Evolutionary conservation across 2,113 vertebrate genomes (phyloP).

Genomic region (Psephotus haematonotus): DNA sequence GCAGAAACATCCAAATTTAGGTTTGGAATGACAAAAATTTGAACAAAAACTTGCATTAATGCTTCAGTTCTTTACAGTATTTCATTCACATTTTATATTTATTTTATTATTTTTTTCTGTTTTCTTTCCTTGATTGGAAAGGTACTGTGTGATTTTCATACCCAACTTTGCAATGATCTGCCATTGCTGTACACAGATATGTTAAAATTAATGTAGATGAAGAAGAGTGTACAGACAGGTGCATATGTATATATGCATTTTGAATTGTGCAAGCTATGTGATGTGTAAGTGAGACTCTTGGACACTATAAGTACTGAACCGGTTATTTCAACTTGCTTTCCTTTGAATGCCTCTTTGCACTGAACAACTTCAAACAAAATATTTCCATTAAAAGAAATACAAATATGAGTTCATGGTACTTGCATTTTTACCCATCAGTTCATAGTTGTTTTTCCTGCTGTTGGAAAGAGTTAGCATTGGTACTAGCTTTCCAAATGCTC

Average conservation of each 20-base stretch:
- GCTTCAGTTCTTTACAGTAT: not conserved
- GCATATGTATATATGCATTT: not conserved
- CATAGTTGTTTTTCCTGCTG: not conserved
- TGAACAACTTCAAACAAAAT: not conserved
- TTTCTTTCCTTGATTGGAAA: not conserved
- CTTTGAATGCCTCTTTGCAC: not conserved
- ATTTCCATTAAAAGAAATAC: not conserved
- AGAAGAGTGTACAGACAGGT: not conserved
- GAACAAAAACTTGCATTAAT: not conserved
- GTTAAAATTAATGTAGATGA: not conserved
- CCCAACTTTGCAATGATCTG: not conserved
- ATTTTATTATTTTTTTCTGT: not conserved
- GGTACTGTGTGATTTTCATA: not conserved
- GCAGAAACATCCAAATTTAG: not conserved
- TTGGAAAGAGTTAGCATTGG: not conserved
- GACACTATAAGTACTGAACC: not conserved
- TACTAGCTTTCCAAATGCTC: not conserved
- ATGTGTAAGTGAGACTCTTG: slow-evolving; percentile 17
- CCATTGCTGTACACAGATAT: not conserved
- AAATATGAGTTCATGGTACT: not conserved
- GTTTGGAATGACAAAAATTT: not conserved
- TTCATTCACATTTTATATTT: not conserved
- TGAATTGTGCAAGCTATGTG: not conserved
- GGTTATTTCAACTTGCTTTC: not conserved
- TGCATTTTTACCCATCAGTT: not conserved